Base-by-base conservation (phyloP, 2,888 invertebrate species). In the Apantesis nais region DNA sequence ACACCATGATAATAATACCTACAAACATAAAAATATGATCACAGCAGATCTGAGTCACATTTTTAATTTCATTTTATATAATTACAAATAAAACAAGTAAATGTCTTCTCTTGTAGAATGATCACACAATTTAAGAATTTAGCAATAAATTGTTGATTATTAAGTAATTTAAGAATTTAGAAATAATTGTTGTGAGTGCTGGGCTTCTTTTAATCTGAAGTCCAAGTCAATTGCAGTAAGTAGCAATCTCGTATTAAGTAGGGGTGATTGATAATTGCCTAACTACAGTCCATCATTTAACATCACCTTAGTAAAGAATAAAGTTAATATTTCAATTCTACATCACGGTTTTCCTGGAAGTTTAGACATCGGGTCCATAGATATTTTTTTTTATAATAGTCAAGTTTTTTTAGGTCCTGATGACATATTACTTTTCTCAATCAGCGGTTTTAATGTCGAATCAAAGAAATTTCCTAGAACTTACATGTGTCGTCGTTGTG, bases 401-500 rank as follows among this genome's bases (percentile, higher is more conserved):
- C 48, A 7, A 48, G 8, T 48, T 48, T 22, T 7, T 48, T 48
- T 22, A 22, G 9, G 2, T 52, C n/a, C n/a, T n/a, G 11, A n/a
- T 52, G 0, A 52, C 11, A 52, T 52, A n/a, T 2, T 52, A 9
- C 12, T n/a, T 52, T n/a, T 52, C 2, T n/a, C 22, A n/a, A 52
- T 52, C n/a, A 52, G n/a, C 52, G 8, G n/a, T 52, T 52, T 11
- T 52, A 52, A 12, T 52, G n/a, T n/a, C 3, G 11, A n/a, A 52
- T 48, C 48, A 22, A 48, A 48, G 2, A 48, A 22, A 9, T 52
- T n/a, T 31, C 4, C n/a, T 55, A 55, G 14, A 85, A 97, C 98
- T 97, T 95, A 98, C 98, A 96, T 97, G 67, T 67, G 69, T 96
- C 96, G 96, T 96, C 95, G 96, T 96, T 95, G 96, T 96, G 95